A percentile compares a stretch with the other conserved stretches of the same genome.
Evolutionary conservation across 2,888 invertebrate species (phyloP).

Genomic region (Campoletis raptor): DNA sequence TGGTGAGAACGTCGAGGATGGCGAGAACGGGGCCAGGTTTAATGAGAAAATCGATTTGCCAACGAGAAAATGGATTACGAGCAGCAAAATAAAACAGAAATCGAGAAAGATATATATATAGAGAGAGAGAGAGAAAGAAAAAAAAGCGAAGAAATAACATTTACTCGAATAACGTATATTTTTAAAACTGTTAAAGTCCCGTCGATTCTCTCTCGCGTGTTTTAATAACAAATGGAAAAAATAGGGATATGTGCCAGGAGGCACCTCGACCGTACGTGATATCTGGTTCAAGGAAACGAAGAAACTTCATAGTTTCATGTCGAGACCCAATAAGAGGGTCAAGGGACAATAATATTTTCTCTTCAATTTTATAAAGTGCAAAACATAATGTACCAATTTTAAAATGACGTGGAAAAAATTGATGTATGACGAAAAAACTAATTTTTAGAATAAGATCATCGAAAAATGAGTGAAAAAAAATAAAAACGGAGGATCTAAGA

Average conservation of each 20-base stretch:
- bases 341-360: slow-evolving; percentile 43
- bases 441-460: neutral
- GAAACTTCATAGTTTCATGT: slow-evolving; percentile 34
- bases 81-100: slow-evolving; percentile 18
- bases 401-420: neutral
- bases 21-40: slow-evolving; percentile 42
- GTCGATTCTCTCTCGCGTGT: slow-evolving; percentile 29
- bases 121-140: neutral
- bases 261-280: slow-evolving; percentile 20
- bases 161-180: slow-evolving; percentile 18
- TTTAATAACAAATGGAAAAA: slow-evolving; percentile 44
- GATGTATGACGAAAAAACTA: neutral
- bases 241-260: neutral
- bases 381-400: neutral
- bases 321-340: slow-evolving; percentile 34
- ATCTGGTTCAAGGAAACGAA: slow-evolving; percentile 63
- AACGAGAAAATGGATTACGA: slow-evolving; percentile 24
- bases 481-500: neutral
- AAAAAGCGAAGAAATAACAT: neutral
- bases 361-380: neutral
- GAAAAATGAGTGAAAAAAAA: neutral
- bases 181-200: slow-evolving; percentile 17
- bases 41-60: slow-evolving; percentile 54
- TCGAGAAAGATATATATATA: neutral
- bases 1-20: slow-evolving; percentile 12